A percentile compares a stretch with the other conserved stretches of the same genome.
These are phyloP conservation scores for Heteropelma amictum DNA, from an alignment of 2,888 invertebrate species.

Conservation along the genomic window DNA sequence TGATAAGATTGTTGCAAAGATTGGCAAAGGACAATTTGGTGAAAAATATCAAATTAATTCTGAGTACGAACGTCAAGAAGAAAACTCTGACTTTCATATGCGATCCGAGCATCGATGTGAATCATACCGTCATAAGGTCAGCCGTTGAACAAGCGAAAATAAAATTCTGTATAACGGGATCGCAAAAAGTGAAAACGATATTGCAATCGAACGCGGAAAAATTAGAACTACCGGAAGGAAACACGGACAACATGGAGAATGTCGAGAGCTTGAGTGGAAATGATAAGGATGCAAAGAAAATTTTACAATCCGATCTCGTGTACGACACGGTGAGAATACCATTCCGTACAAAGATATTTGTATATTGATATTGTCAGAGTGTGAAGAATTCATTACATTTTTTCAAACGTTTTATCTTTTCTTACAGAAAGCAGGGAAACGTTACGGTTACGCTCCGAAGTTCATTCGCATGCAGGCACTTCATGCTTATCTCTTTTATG, in stretches of 20 bases:
- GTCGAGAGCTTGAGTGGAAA: constrained; percentile 18
- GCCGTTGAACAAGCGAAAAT: constrained; percentile 83
- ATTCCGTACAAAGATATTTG: not conserved
- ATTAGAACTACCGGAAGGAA: not conserved
- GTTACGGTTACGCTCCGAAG: constrained; percentile 82
- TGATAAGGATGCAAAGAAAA: constrained; percentile 25
- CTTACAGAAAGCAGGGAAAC: constrained; percentile 70
- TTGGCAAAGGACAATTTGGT: constrained; percentile 81
- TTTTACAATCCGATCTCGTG: constrained; percentile 27
- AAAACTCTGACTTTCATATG: constrained; percentile 80
- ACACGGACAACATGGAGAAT: constrained; percentile 4
- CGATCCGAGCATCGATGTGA: constrained; percentile 78
- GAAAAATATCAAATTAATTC: constrained; percentile 79
- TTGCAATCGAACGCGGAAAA: constrained; percentile 46
- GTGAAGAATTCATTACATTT: too few species aligned
- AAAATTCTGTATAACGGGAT: constrained; percentile 76
- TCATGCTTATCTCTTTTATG: constrained; percentile 85
- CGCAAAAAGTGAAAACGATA: constrained; percentile 53
- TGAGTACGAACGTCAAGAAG: constrained; percentile 77
- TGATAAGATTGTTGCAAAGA: constrained; percentile 81
- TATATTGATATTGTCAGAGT: too few species aligned
- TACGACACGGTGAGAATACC: constrained; percentile 57
- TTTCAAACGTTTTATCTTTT: too few species aligned
- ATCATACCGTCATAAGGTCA: constrained; percentile 80
- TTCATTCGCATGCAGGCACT: constrained; percentile 83